phyloP scores from a whole-genome alignment of 2,797 vertebrate species.

The Molossus molossus region DNA sequence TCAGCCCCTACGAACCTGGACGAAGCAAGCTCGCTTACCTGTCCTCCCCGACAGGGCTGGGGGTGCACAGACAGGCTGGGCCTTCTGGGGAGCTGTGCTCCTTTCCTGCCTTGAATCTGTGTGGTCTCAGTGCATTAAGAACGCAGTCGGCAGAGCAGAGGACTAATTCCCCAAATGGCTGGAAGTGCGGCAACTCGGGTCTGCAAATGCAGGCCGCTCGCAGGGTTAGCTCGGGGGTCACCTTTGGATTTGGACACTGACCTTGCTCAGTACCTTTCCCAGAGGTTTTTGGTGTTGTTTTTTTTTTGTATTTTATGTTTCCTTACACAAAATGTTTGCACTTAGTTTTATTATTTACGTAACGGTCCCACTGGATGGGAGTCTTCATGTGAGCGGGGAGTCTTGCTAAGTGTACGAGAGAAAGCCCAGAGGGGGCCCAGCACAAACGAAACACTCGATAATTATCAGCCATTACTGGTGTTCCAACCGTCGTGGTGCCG shows the following conservation, averaged over 20 bases:
- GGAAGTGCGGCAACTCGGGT: fast-evolving
- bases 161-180: not conserved
- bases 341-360: not conserved
- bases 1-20: fast-evolving
- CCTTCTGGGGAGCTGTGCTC: not conserved
- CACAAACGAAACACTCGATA: not conserved
- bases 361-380: not conserved
- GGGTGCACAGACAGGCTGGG: fast-evolving
- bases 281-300: too few species aligned
- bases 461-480: too few species aligned
- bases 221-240: too few species aligned
- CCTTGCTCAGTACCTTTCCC: not conserved
- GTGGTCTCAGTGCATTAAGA: not conserved
- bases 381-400: not conserved
- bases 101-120: not conserved
- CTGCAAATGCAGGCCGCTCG: not conserved
- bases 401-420: not conserved
- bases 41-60: not conserved
- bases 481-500: fast-evolving
- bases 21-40: fast-evolving
- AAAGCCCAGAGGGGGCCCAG: not conserved
- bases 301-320: not conserved
- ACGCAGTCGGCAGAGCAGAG: not conserved
- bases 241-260: not conserved
- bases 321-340: not conserved